phyloP scores from a whole-genome alignment of 2,113 vertebrate species.

The Oryzias javanicus region DNA sequence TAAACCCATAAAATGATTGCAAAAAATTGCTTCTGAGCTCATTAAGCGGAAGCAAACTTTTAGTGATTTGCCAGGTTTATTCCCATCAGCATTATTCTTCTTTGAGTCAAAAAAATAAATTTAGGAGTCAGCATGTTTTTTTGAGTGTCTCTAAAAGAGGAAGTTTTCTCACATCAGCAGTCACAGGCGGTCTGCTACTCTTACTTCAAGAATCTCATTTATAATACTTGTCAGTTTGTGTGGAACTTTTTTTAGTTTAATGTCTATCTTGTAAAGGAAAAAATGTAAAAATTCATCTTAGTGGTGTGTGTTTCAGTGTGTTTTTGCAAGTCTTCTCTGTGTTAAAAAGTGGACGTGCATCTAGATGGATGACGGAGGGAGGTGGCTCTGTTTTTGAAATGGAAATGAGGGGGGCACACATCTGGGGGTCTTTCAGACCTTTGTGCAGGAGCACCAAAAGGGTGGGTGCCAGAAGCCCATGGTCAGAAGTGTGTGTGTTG shows the following conservation, averaged over 20 bases:
- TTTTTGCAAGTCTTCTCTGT: conserved; percentile 27
- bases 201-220: background rate
- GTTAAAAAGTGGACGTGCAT: conserved; percentile 32
- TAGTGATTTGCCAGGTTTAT: conserved; percentile 12
- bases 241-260: too few relatives aligned
- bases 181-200: background rate
- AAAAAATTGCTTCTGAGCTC: background rate
- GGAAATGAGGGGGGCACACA: conserved; percentile 72
- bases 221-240: too few relatives aligned
- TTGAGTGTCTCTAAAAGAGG: conserved; percentile 9
- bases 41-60: conserved; percentile 15
- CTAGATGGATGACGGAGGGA: conserved; percentile 50
- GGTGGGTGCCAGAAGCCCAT: conserved; percentile 69
- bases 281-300: background rate
- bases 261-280: background rate
- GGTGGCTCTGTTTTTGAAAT: conserved; percentile 70
- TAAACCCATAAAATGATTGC: background rate
- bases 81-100: conserved; percentile 25
- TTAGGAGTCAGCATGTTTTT: conserved; percentile 29
- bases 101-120: conserved; percentile 11
- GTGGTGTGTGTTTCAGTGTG: conserved; percentile 31
- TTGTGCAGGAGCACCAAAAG: conserved; percentile 47
- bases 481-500: conserved; percentile 47
- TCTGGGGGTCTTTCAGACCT: conserved; percentile 75
- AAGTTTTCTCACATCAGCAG: conserved; percentile 13